Evolutionary conservation across 2,113 vertebrate species (phyloP).

Genomic region (Lucifuga dentata): DNA sequence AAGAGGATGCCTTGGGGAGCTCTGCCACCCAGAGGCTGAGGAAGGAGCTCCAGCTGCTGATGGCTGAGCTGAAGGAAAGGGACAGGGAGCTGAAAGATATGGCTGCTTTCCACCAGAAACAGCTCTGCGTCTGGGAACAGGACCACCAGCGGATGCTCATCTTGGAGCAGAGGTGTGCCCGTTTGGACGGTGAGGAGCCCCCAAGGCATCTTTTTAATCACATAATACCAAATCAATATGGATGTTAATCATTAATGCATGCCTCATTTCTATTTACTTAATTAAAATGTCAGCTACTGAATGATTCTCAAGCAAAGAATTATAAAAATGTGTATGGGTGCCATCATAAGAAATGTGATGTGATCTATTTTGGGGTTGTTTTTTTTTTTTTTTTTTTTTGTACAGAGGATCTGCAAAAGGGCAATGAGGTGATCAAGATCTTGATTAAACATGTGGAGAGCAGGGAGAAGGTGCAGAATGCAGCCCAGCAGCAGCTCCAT

Average conservation of each 20-base stretch:
- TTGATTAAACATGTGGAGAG: slow-evolving; percentile 67
- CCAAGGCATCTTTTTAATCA: background rate
- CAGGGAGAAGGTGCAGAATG: slow-evolving; percentile 61
- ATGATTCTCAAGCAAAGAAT: too few relatives aligned
- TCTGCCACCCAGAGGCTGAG: slow-evolving; percentile 59
- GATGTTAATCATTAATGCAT: too few relatives aligned
- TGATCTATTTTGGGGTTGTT: too few relatives aligned
- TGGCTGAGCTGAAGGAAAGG: slow-evolving; percentile 67
- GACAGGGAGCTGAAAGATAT: slow-evolving; percentile 67
- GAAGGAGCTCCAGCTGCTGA: slow-evolving; percentile 67
- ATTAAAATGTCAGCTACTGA: too few relatives aligned
- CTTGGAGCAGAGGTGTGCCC: slow-evolving; percentile 50
- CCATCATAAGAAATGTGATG: too few relatives aligned
- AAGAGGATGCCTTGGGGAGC: slow-evolving; percentile 28
- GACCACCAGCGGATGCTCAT: slow-evolving; percentile 43
- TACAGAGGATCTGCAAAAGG: slow-evolving; percentile 76
- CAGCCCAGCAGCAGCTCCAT: slow-evolving; percentile 51
- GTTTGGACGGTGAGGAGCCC: slow-evolving; percentile 50
- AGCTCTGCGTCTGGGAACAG: slow-evolving; percentile 59
- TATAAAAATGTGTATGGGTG: too few relatives aligned
- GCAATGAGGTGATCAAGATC: slow-evolving; percentile 72
- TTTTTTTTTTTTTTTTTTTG: background rate
- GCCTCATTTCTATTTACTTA: too few relatives aligned
- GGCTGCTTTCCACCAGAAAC: slow-evolving; percentile 52
- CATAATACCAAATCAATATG: too few relatives aligned